phyloP scores from a whole-genome alignment of 2,797 vertebrate genomes.

The Onychomys torridus region DNA sequence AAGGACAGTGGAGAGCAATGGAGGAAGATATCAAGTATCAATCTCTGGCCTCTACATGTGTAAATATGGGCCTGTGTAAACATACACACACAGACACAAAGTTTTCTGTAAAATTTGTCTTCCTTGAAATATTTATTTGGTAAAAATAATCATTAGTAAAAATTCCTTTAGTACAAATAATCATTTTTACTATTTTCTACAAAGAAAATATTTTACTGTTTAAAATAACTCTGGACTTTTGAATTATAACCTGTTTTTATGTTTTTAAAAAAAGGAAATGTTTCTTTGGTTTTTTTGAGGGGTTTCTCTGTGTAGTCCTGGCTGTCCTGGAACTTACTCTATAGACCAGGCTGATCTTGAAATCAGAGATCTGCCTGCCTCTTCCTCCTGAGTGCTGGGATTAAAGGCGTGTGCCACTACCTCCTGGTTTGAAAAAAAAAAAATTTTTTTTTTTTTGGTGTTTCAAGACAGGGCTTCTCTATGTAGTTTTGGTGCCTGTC shows the following conservation, averaged over 20 bases:
- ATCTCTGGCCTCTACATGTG: background rate
- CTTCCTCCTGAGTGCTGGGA: background rate
- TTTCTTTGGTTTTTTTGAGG: background rate
- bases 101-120: conserved; percentile 35
- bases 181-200: too few species aligned
- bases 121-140: conserved; percentile 12
- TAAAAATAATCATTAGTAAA: background rate
- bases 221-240: too few species aligned
- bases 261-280: background rate
- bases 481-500: background rate
- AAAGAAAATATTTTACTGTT: too few species aligned
- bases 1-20: background rate
- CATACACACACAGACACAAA: background rate
- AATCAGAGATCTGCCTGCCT: background rate
- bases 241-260: too few species aligned
- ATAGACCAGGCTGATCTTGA: background rate
- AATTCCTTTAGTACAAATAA: too few species aligned
- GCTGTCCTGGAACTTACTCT: background rate
- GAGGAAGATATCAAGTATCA: background rate
- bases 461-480: background rate
- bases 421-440: too few species aligned
- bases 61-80: background rate
- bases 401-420: background rate
- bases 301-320: background rate
- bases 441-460: background rate